Percentiles rank a stretch among this genome's conserved stretches.
Conservation (phyloP, 2,797 vertebrate genomes). For the Onychomys leucogaster region DNA sequence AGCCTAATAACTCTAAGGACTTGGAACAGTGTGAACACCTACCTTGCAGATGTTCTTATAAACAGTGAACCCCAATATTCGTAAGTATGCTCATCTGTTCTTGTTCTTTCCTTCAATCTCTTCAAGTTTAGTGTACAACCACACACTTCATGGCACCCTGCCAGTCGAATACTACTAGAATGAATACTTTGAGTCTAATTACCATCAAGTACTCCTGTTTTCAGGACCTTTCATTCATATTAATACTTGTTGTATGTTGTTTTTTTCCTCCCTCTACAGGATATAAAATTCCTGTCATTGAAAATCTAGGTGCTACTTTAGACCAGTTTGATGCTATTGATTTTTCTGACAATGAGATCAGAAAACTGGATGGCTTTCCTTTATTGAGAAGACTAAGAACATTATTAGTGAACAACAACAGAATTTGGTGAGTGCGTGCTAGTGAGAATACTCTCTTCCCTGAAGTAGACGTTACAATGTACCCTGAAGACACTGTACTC, state of each 20-base stretch:
- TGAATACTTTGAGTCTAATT: neutral
- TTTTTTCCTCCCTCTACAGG: constrained; percentile 84
- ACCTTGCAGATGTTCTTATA: neutral
- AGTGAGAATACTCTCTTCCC: neutral
- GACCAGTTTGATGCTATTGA: constrained; percentile 98
- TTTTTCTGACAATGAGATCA: constrained; percentile 97
- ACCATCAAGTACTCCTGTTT: neutral
- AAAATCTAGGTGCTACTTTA: constrained; percentile 96
- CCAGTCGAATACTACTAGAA: neutral
- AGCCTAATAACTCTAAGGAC: neutral
- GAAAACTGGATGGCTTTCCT: constrained; percentile 97
- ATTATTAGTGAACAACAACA: constrained; percentile 96
- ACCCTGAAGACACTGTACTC: neutral
- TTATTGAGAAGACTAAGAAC: constrained; percentile 95
- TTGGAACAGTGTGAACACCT: neutral
- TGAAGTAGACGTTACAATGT: neutral
- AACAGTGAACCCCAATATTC: neutral
- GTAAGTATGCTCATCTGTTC: neutral
- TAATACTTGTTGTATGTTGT: neutral
- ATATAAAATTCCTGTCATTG: constrained; percentile 98
- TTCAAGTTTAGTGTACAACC: neutral
- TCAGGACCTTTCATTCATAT: neutral
- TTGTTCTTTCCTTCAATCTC: neutral
- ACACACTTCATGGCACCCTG: neutral
- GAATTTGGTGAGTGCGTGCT: constrained; percentile 92